These are phyloP conservation scores for Porites evermanni DNA, from an alignment of 92 coral and sea anemone genomes.

Conservation along the genomic window DNA sequence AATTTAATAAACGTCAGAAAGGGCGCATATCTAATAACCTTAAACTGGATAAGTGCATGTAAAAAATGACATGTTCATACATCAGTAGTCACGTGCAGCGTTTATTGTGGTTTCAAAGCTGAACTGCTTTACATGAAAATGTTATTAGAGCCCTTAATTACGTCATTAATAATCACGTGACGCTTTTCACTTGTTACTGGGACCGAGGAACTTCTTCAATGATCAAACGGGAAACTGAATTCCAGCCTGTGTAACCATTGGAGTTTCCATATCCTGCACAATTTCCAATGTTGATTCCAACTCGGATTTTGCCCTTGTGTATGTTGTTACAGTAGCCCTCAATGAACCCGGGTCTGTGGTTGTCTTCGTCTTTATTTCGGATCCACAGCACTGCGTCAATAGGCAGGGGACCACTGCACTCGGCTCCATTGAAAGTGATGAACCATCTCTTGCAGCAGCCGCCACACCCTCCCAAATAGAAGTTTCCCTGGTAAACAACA, in stretches of 20 bases:
- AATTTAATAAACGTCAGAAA: too few relatives aligned
- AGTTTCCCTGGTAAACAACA: slow-evolving; percentile 45
- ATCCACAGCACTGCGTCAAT: slow-evolving; percentile 25
- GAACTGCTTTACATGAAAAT: neutral
- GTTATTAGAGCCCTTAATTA: neutral
- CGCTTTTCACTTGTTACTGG: neutral
- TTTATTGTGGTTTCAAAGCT: neutral
- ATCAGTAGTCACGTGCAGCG: neutral
- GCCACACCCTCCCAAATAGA: neutral
- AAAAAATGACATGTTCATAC: neutral
- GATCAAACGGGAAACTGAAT: slow-evolving; percentile 55
- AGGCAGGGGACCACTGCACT: slow-evolving; percentile 44
- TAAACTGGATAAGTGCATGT: too few relatives aligned
- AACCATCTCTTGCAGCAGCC: slow-evolving; percentile 51
- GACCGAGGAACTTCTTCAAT: slow-evolving; percentile 49
- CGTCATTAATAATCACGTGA: neutral
- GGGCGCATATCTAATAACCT: too few relatives aligned
- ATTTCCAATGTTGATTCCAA: slow-evolving; percentile 53
- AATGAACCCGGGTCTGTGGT: slow-evolving; percentile 28
- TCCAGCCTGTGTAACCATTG: slow-evolving; percentile 43
- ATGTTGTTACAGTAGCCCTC: slow-evolving; percentile 55
- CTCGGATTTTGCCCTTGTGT: slow-evolving; percentile 45
- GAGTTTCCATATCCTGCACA: slow-evolving; percentile 12
- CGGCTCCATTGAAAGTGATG: slow-evolving; percentile 55
- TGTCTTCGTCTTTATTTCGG: fast-evolving